Evolutionary conservation across 1,140 invertebrate species (phyloP).

Genomic region (Drosophila sproati): DNA sequence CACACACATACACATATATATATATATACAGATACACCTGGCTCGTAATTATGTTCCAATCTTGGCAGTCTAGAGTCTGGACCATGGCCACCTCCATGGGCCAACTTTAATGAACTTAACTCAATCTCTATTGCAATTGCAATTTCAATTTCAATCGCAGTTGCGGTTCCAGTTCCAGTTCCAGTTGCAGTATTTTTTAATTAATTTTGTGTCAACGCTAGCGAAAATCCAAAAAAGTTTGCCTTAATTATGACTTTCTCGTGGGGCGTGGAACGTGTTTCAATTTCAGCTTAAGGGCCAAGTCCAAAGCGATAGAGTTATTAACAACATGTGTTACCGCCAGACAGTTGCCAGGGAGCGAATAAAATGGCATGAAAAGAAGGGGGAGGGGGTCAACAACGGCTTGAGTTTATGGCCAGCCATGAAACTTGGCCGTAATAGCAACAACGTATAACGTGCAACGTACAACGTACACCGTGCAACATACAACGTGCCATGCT

Average conservation of each 20-base stretch:
- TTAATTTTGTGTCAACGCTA: conserved; percentile 80
- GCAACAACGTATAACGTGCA: conserved; percentile 2
- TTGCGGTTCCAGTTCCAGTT: conserved; percentile 43
- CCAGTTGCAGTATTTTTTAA: conserved; percentile 57
- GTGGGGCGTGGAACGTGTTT: conserved; percentile 34
- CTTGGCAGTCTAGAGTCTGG: neutral
- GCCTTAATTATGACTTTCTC: conserved; percentile 59
- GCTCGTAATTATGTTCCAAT: conserved; percentile 6
- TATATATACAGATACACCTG: conserved; percentile 35
- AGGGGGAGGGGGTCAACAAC: neutral
- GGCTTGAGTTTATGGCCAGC: conserved; percentile 29
- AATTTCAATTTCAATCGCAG: conserved; percentile 34
- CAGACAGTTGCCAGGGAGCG: neutral
- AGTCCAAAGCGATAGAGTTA: conserved; percentile 56
- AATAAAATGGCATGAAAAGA: neutral
- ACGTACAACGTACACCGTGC: conserved; percentile 10
- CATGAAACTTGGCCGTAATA: neutral
- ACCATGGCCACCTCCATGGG: conserved; percentile 17
- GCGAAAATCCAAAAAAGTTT: conserved; percentile 54
- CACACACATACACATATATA: too few relatives aligned
- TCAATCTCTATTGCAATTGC: conserved; percentile 53
- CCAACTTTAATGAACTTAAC: conserved; percentile 73
- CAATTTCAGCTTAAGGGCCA: conserved; percentile 26
- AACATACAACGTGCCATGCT: conserved; percentile 10
- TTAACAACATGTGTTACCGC: conserved; percentile 68